Conservation (phyloP, 1,140 invertebrate genomes). For the Drosophila carrolli region DNA sequence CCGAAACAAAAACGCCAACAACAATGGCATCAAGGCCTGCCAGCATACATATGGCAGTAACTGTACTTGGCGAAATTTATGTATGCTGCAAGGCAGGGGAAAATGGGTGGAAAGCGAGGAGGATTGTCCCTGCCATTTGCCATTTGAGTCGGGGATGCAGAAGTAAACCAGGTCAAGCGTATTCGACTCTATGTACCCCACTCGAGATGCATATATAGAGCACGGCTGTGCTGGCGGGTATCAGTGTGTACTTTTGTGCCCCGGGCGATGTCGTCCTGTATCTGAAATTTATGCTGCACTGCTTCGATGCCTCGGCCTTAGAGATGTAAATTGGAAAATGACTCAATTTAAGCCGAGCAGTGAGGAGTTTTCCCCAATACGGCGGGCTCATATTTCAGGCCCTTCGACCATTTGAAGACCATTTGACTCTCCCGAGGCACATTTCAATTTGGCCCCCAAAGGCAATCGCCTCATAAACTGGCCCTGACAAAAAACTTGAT, state of each 20-base stretch:
- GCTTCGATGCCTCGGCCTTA: constrained; percentile 4
- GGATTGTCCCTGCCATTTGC: constrained; percentile 34
- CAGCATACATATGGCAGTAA: constrained; percentile 65
- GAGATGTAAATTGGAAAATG: constrained; percentile 45
- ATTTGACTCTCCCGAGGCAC: constrained; percentile 53
- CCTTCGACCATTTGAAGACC: constrained; percentile 38
- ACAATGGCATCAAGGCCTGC: constrained; percentile 58
- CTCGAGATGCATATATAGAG: constrained; percentile 4
- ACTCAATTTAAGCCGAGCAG: constrained; percentile 29
- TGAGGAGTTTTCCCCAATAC: not conserved
- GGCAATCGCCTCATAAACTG: constrained; percentile 65
- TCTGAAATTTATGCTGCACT: constrained; percentile 45
- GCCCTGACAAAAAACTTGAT: constrained; percentile 61
- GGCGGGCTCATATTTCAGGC: constrained; percentile 35
- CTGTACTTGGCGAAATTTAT: constrained; percentile 70
- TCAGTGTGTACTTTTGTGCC: constrained; percentile 1
- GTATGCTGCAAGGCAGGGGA: constrained; percentile 52
- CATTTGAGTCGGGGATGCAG: constrained; percentile 36
- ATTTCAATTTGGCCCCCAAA: constrained; percentile 73
- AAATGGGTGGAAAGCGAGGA: not conserved
- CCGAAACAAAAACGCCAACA: constrained; percentile 58
- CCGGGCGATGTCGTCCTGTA: constrained; percentile 19
- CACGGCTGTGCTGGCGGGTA: not conserved
- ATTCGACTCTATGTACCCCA: constrained; percentile 32
- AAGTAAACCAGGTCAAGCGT: constrained; percentile 81